Evolutionary conservation across 2,888 invertebrate species (phyloP).

Genomic region (Drosophila limbata): DNA sequence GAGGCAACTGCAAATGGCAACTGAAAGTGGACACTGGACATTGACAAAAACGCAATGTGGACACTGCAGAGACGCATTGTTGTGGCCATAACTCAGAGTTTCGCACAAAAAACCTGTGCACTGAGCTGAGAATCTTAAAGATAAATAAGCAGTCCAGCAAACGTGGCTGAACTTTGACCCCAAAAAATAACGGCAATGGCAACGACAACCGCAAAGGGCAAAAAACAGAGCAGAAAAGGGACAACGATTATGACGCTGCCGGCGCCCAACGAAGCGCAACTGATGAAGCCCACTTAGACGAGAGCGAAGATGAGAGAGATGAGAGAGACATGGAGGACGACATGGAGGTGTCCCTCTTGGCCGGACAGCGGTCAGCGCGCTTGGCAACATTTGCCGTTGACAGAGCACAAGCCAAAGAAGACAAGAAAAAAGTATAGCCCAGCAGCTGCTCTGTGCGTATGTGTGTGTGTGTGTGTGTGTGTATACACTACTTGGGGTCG

Average conservation of each 20-base stretch:
- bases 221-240: conserved; percentile 41
- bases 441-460: conserved; percentile 37
- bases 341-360: conserved; percentile 61
- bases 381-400: conserved; percentile 76
- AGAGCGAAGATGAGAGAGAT: conserved; percentile 5
- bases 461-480: conserved; percentile 36
- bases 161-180: conserved; percentile 82
- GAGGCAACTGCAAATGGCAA: conserved; percentile 70
- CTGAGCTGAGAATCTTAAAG: conserved; percentile 82
- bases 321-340: conserved; percentile 10
- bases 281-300: conserved; percentile 82
- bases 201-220: conserved; percentile 34
- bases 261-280: conserved; percentile 79
- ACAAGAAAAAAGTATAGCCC: conserved; percentile 34
- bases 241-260: conserved; percentile 73
- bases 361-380: conserved; percentile 66
- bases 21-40: conserved; percentile 82
- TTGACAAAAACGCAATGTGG: conserved; percentile 76
- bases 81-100: conserved; percentile 77
- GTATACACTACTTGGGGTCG: conserved; percentile 80
- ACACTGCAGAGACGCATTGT: conserved; percentile 76
- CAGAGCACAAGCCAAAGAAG: conserved; percentile 62
- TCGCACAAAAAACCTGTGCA: conserved; percentile 71
- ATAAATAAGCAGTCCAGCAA: conserved; percentile 74
- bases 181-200: conserved; percentile 51